A percentile compares a stretch with the other conserved stretches of the same genome.
phyloP scores from a whole-genome alignment of 2,113 vertebrate species.

The Ailuropoda melanoleuca region DNA sequence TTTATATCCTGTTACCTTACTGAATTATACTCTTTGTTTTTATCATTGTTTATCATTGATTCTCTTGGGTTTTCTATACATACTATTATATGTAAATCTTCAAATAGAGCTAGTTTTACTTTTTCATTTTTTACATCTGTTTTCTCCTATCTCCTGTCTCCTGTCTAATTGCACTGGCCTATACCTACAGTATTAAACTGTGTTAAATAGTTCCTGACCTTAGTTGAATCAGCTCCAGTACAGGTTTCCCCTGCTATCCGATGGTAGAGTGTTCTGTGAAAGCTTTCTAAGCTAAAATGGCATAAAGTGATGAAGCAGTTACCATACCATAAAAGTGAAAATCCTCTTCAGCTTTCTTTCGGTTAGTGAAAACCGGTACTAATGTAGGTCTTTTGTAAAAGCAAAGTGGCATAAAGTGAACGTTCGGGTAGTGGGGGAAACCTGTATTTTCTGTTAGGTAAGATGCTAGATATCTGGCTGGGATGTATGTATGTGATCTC shows the following conservation, averaged over 20 bases:
- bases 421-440: background rate
- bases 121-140: background rate
- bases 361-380: background rate
- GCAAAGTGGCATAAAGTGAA: background rate
- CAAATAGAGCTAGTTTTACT: background rate
- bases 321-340: background rate
- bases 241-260: background rate
- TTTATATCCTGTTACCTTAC: background rate
- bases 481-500: background rate
- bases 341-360: background rate
- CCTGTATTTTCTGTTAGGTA: background rate
- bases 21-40: background rate
- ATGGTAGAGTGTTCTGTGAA: background rate
- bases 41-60: background rate
- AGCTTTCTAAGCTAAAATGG: background rate
- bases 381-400: background rate
- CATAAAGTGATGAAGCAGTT: background rate
- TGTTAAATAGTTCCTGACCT: background rate
- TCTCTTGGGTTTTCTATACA: constrained; percentile 42
- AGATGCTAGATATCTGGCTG: background rate
- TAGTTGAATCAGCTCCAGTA: background rate
- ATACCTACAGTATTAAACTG: background rate
- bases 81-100: background rate
- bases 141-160: constrained; percentile 6
- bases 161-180: background rate